Base-by-base conservation (phyloP, 2,797 vertebrate species). In the Lagocephalus sceleratus region DNA sequence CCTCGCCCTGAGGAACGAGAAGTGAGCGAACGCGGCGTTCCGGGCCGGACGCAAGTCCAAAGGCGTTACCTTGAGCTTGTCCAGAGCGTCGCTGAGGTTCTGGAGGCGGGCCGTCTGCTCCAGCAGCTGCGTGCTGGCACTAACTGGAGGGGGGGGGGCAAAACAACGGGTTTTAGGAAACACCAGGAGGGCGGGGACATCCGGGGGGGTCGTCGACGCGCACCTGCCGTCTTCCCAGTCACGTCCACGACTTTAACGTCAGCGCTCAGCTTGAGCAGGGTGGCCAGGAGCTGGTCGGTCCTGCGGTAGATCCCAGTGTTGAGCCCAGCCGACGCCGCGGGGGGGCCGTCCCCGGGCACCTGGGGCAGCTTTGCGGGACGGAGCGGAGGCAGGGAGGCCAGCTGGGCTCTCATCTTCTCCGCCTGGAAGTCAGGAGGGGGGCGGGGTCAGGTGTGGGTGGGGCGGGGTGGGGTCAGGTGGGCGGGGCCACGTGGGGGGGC, bases 201-300 rank as follows among this genome's bases (percentile, higher is more conserved):
- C n/a, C n/a, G 11, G 29, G 3, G 29, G 9, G 29, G 9, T 9
- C 11, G 29, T 29, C 7, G 11, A 29, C 11, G 8, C 9, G 6
- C 32, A 96, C 94, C 91, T 22, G 92, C 65, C 2, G 90, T 93
- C 71, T 87, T 88, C 12, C 92, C 92, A 0, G 91, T 94, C 74
- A 97, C 85, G 64, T 95, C 93, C 55, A 96, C 82, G 14, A 97
- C 92, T 50, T 90, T 94, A 29, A 92, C 82, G 5, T 87, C 88
- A 5, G 94, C 81, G 1, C 94, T 95, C 75, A 95, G 88, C 77
- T 93, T 92, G 46, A 95, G 91, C 51, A 97, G 81, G 0, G 91
- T 92, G 6, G 93, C 90, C 67, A 95, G 84, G 25, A 97, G 84
- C 63, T 95, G 92, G 79, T 81, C 92, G 2, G 88, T 96, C 78